Percentiles rank a stretch among this genome's conserved stretches.
Conservation (phyloP, 2,888 invertebrate species). For the Perizoma affinitatum region DNA sequence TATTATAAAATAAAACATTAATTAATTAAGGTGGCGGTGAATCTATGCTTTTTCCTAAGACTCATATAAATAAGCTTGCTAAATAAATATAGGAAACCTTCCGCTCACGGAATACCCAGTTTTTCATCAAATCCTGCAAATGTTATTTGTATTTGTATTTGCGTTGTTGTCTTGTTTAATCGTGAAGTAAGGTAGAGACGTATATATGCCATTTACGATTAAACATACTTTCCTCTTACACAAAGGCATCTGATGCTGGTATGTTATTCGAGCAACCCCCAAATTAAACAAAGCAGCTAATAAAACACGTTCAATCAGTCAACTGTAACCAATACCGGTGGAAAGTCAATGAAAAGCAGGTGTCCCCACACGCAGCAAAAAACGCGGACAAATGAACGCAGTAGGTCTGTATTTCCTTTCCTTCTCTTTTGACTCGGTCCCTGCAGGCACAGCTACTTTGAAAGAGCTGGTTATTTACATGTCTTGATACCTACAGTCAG, state of each 20-base stretch:
- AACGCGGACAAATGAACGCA: slow-evolving; percentile 20
- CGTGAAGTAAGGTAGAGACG: too few relatives aligned
- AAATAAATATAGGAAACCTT: too few relatives aligned
- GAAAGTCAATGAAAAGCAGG: slow-evolving; percentile 21
- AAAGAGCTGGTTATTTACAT: slow-evolving; percentile 5
- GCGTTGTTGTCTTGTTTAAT: too few relatives aligned
- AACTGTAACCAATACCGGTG: slow-evolving; percentile 24
- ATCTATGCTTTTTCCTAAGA: too few relatives aligned
- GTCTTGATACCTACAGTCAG: background rate
- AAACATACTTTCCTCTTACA: background rate
- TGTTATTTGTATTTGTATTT: too few relatives aligned
- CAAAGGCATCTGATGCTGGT: background rate
- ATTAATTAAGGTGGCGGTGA: too few relatives aligned
- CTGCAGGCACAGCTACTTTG: slow-evolving; percentile 3
- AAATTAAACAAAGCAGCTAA: slow-evolving; percentile 22
- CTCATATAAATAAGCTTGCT: too few relatives aligned
- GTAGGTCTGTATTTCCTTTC: slow-evolving; percentile 19
- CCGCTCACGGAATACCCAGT: too few relatives aligned
- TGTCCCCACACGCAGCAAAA: slow-evolving; percentile 14
- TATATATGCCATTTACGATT: too few relatives aligned
- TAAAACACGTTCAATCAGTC: slow-evolving; percentile 22
- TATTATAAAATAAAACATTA: too few relatives aligned
- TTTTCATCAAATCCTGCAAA: too few relatives aligned
- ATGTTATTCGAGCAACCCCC: background rate
- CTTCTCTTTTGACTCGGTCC: slow-evolving; percentile 21